Percentiles rank a stretch among this genome's conserved stretches.
Evolutionary conservation across 37 sponge, comb jelly and placozoan species (phyloP).

Genomic region (Theonella swinhoei): DNA sequence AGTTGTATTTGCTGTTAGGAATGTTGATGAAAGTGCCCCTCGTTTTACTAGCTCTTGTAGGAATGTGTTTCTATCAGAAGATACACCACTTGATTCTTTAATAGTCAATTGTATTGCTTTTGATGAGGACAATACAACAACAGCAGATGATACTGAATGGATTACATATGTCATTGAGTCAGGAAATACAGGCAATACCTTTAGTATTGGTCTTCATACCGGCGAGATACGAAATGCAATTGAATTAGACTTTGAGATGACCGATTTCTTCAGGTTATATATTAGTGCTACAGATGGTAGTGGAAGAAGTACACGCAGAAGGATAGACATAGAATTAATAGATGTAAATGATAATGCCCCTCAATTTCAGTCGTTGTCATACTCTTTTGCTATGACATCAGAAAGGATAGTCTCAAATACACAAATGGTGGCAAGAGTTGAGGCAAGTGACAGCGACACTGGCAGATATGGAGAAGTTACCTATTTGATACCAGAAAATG

Average conservation of each 20-base stretch:
- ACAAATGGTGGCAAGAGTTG: neutral
- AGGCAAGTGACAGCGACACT: constrained; percentile 55
- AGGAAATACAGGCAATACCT: constrained; percentile 8
- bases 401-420: neutral
- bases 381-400: neutral
- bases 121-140: constrained; percentile 39
- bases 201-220: constrained; percentile 21
- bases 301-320: neutral
- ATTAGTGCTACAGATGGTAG: constrained; percentile 44
- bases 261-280: constrained; percentile 1
- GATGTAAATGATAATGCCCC: constrained; percentile 87
- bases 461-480: constrained; percentile 52
- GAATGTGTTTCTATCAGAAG: constrained; percentile 4
- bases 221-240: constrained; percentile 17
- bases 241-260: constrained; percentile 51
- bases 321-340: constrained; percentile 21
- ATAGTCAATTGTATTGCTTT: constrained; percentile 17
- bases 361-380: constrained; percentile 11
- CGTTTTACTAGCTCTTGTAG: constrained; percentile 10
- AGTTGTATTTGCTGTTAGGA: constrained; percentile 33
- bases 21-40: constrained; percentile 64
- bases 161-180: constrained; percentile 43
- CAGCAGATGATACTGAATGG: neutral
- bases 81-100: neutral
- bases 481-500: constrained; percentile 4